phyloP scores from a whole-genome alignment of 2,888 invertebrate genomes.

The Melinaea marsaeus region DNA sequence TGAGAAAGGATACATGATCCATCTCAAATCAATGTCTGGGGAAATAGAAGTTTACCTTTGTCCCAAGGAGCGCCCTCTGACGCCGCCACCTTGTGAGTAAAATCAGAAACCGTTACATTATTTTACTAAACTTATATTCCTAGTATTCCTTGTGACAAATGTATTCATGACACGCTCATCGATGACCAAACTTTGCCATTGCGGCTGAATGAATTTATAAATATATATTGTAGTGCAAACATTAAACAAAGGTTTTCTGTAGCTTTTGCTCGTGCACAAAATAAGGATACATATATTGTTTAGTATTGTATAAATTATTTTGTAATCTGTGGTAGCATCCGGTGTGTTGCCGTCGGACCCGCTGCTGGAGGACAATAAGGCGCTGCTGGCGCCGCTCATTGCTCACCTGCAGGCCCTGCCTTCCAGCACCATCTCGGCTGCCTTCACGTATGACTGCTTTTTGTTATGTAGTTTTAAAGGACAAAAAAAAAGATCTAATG shows the following conservation, averaged over 20 bases:
- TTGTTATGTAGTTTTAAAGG: too few species aligned
- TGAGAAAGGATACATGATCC: slow-evolving; percentile 86
- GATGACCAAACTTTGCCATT: too few species aligned
- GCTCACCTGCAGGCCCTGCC: slow-evolving; percentile 72
- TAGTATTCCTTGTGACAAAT: background rate
- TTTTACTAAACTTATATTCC: background rate
- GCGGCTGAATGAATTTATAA: background rate
- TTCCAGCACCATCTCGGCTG: slow-evolving; percentile 56
- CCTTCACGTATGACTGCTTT: slow-evolving; percentile 44
- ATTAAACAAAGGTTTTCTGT: too few species aligned
- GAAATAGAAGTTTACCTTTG: slow-evolving; percentile 97
- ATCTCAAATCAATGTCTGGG: slow-evolving; percentile 92
- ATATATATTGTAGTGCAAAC: background rate
- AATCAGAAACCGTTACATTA: background rate
- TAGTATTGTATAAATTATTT: too few species aligned
- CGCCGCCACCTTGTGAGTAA: slow-evolving; percentile 62
- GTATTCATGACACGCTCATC: too few species aligned
- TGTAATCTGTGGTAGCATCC: slow-evolving; percentile 31
- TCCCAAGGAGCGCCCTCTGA: slow-evolving; percentile 83
- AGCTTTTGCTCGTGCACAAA: too few species aligned
- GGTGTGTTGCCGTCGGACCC: slow-evolving; percentile 73
- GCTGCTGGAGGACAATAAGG: slow-evolving; percentile 80
- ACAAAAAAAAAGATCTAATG: too few species aligned
- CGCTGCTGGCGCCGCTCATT: slow-evolving; percentile 72
- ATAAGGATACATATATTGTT: too few species aligned